These are phyloP conservation scores for Limenitis camilla DNA, from an alignment of 2,888 invertebrate genomes.

Conservation along the genomic window DNA sequence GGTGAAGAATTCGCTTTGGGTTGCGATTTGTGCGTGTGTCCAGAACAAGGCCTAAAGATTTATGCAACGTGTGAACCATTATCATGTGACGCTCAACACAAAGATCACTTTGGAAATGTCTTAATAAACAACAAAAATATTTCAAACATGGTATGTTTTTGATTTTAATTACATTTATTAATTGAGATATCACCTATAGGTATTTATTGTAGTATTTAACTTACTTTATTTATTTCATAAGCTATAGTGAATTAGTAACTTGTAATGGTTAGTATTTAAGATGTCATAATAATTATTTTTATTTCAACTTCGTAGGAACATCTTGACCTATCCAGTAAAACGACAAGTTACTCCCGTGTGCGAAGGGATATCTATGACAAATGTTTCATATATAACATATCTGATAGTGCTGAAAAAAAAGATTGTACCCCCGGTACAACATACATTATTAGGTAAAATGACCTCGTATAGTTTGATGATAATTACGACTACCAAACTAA, in stretches of 20 bases:
- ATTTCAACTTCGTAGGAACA: no score
- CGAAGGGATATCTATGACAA: conserved; percentile 22
- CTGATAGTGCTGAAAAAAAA: conserved; percentile 26
- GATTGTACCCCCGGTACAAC: conserved; percentile 49
- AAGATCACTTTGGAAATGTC: neutral
- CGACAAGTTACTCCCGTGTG: conserved; percentile 6
- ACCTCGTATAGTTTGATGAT: neutral
- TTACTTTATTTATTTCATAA: no score
- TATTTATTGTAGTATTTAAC: no score
- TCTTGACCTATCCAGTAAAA: neutral
- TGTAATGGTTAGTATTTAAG: no score
- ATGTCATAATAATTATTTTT: no score
- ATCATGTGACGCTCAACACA: conserved; percentile 34
- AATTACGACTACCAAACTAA: neutral
- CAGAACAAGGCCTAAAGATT: conserved; percentile 54
- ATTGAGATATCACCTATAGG: no score
- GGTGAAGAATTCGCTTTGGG: conserved; percentile 57
- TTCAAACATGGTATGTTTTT: neutral
- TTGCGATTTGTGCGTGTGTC: conserved; percentile 61
- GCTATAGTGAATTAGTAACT: no score
- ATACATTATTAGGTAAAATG: conserved; percentile 48
- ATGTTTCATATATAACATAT: conserved; percentile 34
- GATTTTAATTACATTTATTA: no score
- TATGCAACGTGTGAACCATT: conserved; percentile 49
- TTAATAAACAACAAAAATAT: neutral